A percentile compares a stretch with the other conserved stretches of the same genome.
These are phyloP conservation scores for Scaeva pyrastri DNA, from an alignment of 2,888 invertebrate genomes.

Conservation along the genomic window DNA sequence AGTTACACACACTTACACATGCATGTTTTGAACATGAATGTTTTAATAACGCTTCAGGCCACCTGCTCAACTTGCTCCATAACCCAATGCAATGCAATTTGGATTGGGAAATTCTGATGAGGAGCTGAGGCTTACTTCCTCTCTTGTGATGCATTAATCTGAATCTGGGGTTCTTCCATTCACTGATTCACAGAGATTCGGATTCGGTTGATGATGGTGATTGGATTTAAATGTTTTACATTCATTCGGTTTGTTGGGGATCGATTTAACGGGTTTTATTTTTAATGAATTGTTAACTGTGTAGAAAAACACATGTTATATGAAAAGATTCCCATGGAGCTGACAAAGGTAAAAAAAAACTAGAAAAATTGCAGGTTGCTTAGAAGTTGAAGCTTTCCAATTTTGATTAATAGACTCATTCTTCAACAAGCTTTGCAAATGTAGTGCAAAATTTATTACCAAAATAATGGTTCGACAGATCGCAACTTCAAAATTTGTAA, in stretches of 20 bases:
- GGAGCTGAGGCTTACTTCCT: slow-evolving; percentile 2
- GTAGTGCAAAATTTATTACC: too few species aligned
- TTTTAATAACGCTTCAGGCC: slow-evolving; percentile 36
- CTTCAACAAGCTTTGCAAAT: too few species aligned
- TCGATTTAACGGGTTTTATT: neutral
- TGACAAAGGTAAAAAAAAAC: neutral
- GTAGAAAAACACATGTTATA: neutral
- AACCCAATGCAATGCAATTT: neutral
- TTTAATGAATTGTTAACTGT: neutral
- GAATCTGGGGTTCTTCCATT: slow-evolving; percentile 8
- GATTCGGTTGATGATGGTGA: slow-evolving; percentile 25
- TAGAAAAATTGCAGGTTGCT: neutral
- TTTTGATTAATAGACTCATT: too few species aligned
- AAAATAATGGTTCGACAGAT: too few species aligned
- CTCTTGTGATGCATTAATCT: neutral
- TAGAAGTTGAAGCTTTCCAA: too few species aligned
- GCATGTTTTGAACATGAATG: neutral
- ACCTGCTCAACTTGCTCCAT: slow-evolving; percentile 23
- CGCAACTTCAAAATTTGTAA: too few species aligned
- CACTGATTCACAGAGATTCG: neutral
- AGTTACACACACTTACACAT: slow-evolving; percentile 3
- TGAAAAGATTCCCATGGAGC: neutral
- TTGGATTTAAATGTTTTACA: slow-evolving; percentile 33
- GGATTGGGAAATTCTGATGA: slow-evolving; percentile 23
- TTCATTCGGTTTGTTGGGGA: neutral